Percentiles rank a stretch among this genome's conserved stretches.
phyloP scores from a whole-genome alignment of 2,113 vertebrate species.

The Notechis scutatus region DNA sequence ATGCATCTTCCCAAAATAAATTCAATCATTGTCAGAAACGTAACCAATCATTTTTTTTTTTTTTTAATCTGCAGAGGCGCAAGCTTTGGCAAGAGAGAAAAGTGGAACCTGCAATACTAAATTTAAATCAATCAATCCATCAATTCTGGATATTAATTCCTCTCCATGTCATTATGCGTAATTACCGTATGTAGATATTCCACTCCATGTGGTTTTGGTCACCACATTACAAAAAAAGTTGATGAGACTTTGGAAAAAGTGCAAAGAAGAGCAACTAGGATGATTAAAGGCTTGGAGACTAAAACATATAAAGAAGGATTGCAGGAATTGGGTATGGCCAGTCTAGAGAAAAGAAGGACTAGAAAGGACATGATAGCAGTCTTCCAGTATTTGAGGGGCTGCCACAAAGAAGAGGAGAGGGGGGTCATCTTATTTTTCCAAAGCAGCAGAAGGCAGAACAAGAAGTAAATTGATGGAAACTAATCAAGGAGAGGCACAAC shows the following conservation, averaged over 20 bases:
- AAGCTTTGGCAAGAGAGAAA: not conserved
- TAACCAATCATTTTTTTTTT: not conserved
- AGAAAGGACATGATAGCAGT: fast-evolving
- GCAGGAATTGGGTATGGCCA: not conserved
- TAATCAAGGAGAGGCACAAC: not conserved
- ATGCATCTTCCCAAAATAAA: not conserved
- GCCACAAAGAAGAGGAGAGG: not conserved
- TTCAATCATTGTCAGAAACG: not conserved
- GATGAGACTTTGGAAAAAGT: no score
- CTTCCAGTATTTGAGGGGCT: not conserved
- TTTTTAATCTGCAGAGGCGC: not conserved
- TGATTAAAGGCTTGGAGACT: not conserved
- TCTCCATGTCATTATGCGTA: not conserved
- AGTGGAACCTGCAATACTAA: not conserved
- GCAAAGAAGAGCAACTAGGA: not conserved
- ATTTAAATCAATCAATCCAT: not conserved
- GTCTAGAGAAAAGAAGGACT: not conserved
- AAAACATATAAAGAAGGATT: not conserved
- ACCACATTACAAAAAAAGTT: not conserved
- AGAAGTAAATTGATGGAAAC: not conserved
- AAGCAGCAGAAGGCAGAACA: not conserved
- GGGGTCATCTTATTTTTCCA: not conserved
- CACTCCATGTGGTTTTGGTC: not conserved
- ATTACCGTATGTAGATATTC: not conserved
- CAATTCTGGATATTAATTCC: no score